phyloP scores from a whole-genome alignment of 2,113 vertebrate genomes.

The Cygnus buccinator region DNA sequence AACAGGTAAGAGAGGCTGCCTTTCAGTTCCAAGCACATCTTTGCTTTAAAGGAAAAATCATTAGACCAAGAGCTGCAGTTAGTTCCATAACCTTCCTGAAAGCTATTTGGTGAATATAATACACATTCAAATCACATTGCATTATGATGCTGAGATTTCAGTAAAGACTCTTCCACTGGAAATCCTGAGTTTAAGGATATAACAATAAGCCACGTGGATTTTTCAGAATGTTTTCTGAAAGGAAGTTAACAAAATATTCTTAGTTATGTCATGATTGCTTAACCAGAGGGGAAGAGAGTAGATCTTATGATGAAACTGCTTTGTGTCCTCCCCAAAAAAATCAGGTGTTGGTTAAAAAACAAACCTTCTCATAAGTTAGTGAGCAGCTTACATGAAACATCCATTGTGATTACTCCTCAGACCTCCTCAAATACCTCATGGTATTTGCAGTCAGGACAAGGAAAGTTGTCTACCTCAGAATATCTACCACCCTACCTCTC shows the following conservation, averaged over 20 bases:
- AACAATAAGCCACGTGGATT: background rate
- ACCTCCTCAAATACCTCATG: background rate
- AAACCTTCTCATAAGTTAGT: background rate
- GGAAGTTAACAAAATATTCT: background rate
- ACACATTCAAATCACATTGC: background rate
- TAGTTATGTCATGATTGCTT: background rate
- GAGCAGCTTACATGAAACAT: background rate
- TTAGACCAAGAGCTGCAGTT: background rate
- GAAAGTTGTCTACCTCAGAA: background rate
- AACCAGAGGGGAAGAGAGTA: background rate
- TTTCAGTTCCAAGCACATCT: background rate
- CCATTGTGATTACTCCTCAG: background rate
- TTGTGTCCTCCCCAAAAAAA: background rate
- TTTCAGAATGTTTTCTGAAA: background rate
- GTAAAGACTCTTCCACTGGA: background rate
- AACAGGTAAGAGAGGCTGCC: background rate
- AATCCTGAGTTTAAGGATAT: background rate
- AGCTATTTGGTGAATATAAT: background rate
- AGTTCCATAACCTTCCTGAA: background rate
- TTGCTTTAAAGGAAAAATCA: background rate
- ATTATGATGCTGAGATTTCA: background rate
- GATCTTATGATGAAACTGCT: background rate
- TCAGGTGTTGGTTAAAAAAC: background rate
- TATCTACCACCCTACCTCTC: background rate
- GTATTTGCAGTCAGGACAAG: background rate